Evolutionary conservation across 2,113 vertebrate genomes (phyloP), one percentile per base, ranked within the genome.

Genomic region (Condylura cristata): DNA sequence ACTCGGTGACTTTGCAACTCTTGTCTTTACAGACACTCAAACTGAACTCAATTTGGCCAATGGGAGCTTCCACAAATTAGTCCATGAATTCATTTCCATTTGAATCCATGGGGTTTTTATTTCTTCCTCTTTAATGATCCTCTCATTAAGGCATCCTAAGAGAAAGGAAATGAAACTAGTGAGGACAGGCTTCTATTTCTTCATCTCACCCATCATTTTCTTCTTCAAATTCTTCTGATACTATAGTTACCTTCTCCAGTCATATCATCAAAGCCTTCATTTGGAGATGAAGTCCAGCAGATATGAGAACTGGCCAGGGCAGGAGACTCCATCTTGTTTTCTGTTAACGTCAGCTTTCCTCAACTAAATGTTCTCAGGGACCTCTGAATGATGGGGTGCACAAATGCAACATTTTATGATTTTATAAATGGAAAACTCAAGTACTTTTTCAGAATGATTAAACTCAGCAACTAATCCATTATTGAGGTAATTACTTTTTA

Each of bases 401-500:
- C 48, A 80, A 89, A 91, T 34, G 61, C 6, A 75, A 41, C 66
- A 56, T 93, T 97, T 93, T 75, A 79, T 86, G 86, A 89, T 91
- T 93, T 60, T 66, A 93, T 72, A 91, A 81, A 92, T 74, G 87
- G 71, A 82, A 96, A 93, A 91, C 70, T 22, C 87, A 94, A 96
- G 80, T 87, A 90, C 70, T 91, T 95, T 96, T 95, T 94, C 82
- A 91, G 88, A 93, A 71, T 96, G 94, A 97, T 97, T 96, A 96
- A 93, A 89, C 83, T 94, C 70, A 88, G 80, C 92, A 93, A 87
- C 91, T 61, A 94, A 96, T 95, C 93, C 81, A 95, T 97, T 95
- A 95, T 85, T 85, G 93, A 96, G 60, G 80, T 96, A 95, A 97
- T 97, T 94, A 96, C 70, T 95, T 96, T 96, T 96, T 93, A 96